A percentile compares a stretch with the other conserved stretches of the same genome.
These are phyloP conservation scores for Rhysida immarginata DNA, from an alignment of 1,140 invertebrate species.

Conservation along the genomic window DNA sequence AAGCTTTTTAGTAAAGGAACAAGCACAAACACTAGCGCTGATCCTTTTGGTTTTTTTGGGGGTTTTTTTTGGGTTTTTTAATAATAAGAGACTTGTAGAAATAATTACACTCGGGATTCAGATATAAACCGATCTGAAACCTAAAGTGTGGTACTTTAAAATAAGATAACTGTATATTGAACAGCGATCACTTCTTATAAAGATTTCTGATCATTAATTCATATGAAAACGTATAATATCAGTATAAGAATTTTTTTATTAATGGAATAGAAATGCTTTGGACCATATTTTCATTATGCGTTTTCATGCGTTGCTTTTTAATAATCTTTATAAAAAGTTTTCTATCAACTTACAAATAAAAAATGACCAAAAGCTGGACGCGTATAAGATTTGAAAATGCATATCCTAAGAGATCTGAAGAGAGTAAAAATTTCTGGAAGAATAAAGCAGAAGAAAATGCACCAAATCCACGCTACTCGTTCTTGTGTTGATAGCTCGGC, in stretches of 20 bases:
- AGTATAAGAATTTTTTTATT: constrained; percentile 51
- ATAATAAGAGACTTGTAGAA: too few relatives aligned
- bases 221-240: background rate
- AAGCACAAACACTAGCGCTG: too few relatives aligned
- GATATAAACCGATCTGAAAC: too few relatives aligned
- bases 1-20: too few relatives aligned
- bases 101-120: too few relatives aligned
- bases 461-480: constrained; percentile 83
- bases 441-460: constrained; percentile 66
- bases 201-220: background rate
- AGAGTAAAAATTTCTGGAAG: constrained; percentile 74
- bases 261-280: constrained; percentile 27
- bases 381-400: constrained; percentile 54
- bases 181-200: background rate
- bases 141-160: too few relatives aligned
- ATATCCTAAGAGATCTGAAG: constrained; percentile 67
- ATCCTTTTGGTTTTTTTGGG: too few relatives aligned
- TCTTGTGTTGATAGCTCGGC: constrained; percentile 42
- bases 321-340: background rate
- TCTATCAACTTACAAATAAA: constrained; percentile 18
- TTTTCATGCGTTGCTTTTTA: background rate
- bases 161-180: background rate
- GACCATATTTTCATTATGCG: background rate
- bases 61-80: too few relatives aligned
- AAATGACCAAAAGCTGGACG: constrained; percentile 14